Percentiles rank a stretch among this genome's conserved stretches.
Evolutionary conservation across 2,888 invertebrate genomes (phyloP).

Genomic region (Machimus rusticus): DNA sequence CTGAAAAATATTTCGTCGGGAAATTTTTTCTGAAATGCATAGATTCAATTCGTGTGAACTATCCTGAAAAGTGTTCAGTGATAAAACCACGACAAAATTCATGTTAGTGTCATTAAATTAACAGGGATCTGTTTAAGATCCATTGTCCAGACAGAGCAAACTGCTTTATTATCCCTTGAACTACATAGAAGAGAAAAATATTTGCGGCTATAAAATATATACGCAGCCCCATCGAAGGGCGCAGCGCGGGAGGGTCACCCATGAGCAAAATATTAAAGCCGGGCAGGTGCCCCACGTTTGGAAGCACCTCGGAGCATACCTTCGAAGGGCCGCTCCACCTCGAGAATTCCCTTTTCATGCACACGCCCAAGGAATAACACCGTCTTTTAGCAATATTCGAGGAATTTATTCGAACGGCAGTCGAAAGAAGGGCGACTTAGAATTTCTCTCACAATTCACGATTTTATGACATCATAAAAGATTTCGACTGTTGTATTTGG

Average conservation of each 20-base stretch:
- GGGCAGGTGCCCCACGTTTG: background rate
- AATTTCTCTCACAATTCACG: conserved; percentile 31
- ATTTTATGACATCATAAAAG: conserved; percentile 36
- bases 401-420: conserved; percentile 25
- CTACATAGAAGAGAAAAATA: background rate
- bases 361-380: background rate
- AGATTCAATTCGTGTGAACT: background rate
- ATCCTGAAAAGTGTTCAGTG: background rate
- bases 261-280: background rate
- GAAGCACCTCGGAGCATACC: background rate
- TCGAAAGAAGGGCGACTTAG: background rate
- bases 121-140: background rate
- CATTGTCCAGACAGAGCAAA: background rate
- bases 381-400: conserved; percentile 30
- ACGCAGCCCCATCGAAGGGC: too few relatives aligned
- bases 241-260: too few relatives aligned
- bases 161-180: background rate
- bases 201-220: background rate
- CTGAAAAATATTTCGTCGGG: background rate
- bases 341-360: background rate
- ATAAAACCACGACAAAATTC: background rate
- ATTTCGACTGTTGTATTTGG: conserved; percentile 32
- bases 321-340: background rate
- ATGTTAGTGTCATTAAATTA: background rate
- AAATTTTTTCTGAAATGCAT: background rate